Evolutionary conservation across 2,888 invertebrate genomes (phyloP), one percentile per base, ranked within the genome.

Genomic region (Dromius quadrimaculatus): DNA sequence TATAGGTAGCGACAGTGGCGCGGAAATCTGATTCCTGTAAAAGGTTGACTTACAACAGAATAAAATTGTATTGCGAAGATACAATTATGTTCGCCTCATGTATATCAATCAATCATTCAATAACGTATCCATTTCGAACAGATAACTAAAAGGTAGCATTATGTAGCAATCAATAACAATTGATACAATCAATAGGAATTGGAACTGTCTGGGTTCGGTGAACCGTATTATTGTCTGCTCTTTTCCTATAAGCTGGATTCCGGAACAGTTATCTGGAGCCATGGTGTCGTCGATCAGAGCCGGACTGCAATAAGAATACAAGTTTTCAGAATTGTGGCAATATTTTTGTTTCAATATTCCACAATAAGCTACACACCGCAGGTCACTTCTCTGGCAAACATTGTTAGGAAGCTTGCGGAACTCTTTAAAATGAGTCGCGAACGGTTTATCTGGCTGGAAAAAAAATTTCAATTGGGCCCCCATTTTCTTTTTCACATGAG

Each of bases 141-240:
- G 50, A 54, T 19, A 61, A n/a, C 5, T 20, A 13, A 61, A 61
- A n/a, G n/a, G 41, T 38, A 36, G n/a, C 8, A 2, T 15, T n/a
- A n/a, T n/a, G n/a, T n/a, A n/a, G n/a, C n/a, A n/a, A n/a, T n/a
- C n/a, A n/a, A n/a, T n/a, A n/a, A n/a, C n/a, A n/a, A n/a, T 36
- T 63, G 63, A 15, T 63, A 11, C 28, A 63, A 63, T 63, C 41
- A 63, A 63, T 63, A 43, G 45, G 15, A 43, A 63, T 45, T 45
- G 63, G 45, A 63, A 43, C 19, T 23, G 45, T 22, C 43, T 15
- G 43, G 32, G 63, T 63, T 62, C 63, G 63, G 9, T 63, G 63
- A 63, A 63, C 63, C n/a, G n/a, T n/a, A n/a, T n/a, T n/a, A n/a
- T n/a, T 63, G 43, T 45, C 63, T 63, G 15, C 34, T 57, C 50